A percentile compares a stretch with the other conserved stretches of the same genome.
Evolutionary conservation across 2,113 vertebrate genomes (phyloP).

Genomic region (Microcebus ravelobensis): DNA sequence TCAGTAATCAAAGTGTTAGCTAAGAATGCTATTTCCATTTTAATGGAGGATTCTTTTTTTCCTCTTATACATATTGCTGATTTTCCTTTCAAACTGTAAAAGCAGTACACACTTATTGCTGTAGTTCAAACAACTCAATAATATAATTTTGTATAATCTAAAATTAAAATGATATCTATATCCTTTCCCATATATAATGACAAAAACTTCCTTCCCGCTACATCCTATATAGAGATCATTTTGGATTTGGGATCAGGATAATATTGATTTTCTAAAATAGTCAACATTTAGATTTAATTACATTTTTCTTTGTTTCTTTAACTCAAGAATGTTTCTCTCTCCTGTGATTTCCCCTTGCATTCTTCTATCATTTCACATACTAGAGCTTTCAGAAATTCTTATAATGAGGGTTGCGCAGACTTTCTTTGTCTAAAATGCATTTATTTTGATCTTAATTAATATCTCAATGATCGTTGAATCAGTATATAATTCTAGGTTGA

Average conservation of each 20-base stretch:
- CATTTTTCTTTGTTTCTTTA: not conserved
- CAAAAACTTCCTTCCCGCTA: not conserved
- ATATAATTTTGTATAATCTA: not conserved
- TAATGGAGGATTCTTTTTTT: not conserved
- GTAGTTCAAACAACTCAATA: not conserved
- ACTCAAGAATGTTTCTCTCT: not conserved
- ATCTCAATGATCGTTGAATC: not conserved
- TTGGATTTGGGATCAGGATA: not conserved
- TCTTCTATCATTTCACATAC: not conserved
- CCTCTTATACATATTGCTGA: not conserved
- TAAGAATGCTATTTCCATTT: not conserved
- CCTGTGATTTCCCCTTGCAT: not conserved
- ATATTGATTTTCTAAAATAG: not conserved
- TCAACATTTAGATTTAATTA: not conserved
- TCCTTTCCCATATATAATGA: not conserved
- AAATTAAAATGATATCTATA: not conserved
- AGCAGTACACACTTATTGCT: not conserved
- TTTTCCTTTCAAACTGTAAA: constrained; percentile 5
- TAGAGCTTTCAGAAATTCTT: not conserved
- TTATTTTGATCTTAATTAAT: not conserved
- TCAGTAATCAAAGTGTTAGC: not conserved
- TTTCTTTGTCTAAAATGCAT: not conserved
- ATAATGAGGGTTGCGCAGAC: not conserved
- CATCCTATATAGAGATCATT: not conserved
- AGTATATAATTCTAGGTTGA: not conserved